phyloP scores from a whole-genome alignment of 1,140 invertebrate species.

The Drosophila santomea region DNA sequence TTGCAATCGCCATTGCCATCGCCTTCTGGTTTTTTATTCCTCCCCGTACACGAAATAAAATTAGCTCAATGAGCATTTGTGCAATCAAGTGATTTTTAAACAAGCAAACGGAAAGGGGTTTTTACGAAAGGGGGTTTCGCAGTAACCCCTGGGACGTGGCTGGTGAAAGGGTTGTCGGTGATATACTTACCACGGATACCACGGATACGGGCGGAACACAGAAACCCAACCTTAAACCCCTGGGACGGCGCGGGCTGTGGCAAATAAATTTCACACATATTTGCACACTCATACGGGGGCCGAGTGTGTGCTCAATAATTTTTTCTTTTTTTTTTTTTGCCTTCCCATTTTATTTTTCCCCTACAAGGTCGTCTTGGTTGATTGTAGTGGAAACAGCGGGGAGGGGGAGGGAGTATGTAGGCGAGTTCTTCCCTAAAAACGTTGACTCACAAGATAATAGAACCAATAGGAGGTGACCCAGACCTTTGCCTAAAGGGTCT shows the following conservation, averaged over 20 bases:
- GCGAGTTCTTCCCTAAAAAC: not conserved
- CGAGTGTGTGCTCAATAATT: constrained; percentile 59
- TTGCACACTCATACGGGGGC: constrained; percentile 58
- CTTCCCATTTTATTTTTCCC: constrained; percentile 8
- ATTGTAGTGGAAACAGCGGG: constrained; percentile 68
- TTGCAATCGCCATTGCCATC: not conserved
- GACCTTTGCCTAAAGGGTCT: not conserved
- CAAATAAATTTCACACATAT: constrained; percentile 83
- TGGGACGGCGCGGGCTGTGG: constrained; percentile 40
- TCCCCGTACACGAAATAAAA: constrained; percentile 63
- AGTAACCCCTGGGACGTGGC: constrained; percentile 42
- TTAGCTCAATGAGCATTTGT: constrained; percentile 83
- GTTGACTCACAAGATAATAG: not conserved
- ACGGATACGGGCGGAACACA: constrained; percentile 16
- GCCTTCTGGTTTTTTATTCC: constrained; percentile 8
- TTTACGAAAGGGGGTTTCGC: not conserved
- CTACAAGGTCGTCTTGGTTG: constrained; percentile 70
- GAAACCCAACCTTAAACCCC: constrained; percentile 11
- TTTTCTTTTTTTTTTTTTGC: constrained; percentile 36
- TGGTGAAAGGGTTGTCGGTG: constrained; percentile 40
- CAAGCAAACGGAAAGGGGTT: constrained; percentile 43
- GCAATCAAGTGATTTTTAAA: constrained; percentile 82
- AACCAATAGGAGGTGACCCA: not conserved
- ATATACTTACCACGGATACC: no score
- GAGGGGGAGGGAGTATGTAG: not conserved